Evolutionary conservation across 2,888 invertebrate genomes (phyloP), one percentile per base, ranked within the genome.

Genomic region (Lutraria lutraria): DNA sequence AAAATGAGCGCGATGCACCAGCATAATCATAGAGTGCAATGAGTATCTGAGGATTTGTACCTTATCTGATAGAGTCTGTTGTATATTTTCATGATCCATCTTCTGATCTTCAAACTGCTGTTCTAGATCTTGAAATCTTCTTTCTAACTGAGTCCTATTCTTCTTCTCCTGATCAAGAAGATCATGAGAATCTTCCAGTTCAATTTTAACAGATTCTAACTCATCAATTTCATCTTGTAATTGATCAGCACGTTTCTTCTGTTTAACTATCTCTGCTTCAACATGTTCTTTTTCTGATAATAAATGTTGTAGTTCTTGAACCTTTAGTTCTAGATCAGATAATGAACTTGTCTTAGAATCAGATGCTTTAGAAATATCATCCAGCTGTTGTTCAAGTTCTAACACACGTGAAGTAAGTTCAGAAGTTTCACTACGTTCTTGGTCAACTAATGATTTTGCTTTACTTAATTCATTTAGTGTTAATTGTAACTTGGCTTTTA

Each of bases 401-500:
- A 89, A 85, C 25, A 95, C 89, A 60, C 93, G 93, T 21, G 88
- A 89, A 87, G 94, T 94, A 16, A 95, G 93, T 83, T 95, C 94
- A 8, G 94, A 86, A 76, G 93, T 94, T 91, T 94, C 94, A 89
- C 93, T 94, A 31, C 94, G 89, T 85, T 95, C 95, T 54, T 92
- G 93, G 25, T 95, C 95, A 72, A 94, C 93, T 43, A 92, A 86
- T 52, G 93, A 85, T 88, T 94, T 94, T 31, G 94, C 92, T 91
- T 94, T 94, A 43, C 93, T 92, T 54, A 95, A 90, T 85, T 95
- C 95, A 76, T 93, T 93, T 80, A 95, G 88, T 15, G 95, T 93
- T 81, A 95, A 85, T 80, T 95, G 94, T 81, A 95, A 90, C 87
- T 95, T 95, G 19, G 93, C 91, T 89, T 94, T 94, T 60, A 95